Percentiles rank a stretch among this genome's conserved stretches.
Conservation (phyloP, 2,888 invertebrate species). For the Aquatica leii region DNA sequence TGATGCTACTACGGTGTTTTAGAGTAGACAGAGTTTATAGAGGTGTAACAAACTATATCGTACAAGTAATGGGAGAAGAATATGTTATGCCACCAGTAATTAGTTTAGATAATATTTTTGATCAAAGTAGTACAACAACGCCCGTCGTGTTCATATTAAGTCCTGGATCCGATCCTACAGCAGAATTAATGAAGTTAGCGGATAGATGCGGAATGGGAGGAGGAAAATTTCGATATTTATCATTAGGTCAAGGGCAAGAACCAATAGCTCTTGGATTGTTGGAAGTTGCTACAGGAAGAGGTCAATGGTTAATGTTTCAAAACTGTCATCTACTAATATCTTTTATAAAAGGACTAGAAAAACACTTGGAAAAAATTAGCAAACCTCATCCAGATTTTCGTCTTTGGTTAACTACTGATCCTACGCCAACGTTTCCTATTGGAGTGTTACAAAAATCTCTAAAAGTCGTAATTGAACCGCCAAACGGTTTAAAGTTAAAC, state of each 20-base stretch:
- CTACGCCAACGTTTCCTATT: slow-evolving; percentile 86
- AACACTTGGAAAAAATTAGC: slow-evolving; percentile 78
- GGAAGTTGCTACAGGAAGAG: slow-evolving; percentile 74
- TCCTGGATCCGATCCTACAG: slow-evolving; percentile 93
- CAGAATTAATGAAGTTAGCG: slow-evolving; percentile 82
- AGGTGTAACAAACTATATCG: slow-evolving; percentile 85
- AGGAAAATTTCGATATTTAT: slow-evolving; percentile 85
- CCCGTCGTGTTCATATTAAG: slow-evolving; percentile 94
- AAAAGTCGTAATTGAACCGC: slow-evolving; percentile 91
- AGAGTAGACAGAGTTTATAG: slow-evolving; percentile 88
- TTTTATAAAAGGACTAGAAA: slow-evolving; percentile 84
- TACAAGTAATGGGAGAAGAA: slow-evolving; percentile 83
- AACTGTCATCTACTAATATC: slow-evolving; percentile 87
- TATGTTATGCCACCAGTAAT: slow-evolving; percentile 89
- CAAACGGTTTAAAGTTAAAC: slow-evolving; percentile 89
- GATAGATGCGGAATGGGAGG: slow-evolving; percentile 74
- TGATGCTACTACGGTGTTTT: slow-evolving; percentile 90
- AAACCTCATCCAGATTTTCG: slow-evolving; percentile 91
- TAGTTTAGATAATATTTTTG: slow-evolving; percentile 83
- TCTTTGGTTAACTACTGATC: slow-evolving; percentile 92
- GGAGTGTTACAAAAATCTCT: slow-evolving; percentile 79
- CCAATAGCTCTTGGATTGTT: slow-evolving; percentile 77
- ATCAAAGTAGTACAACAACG: slow-evolving; percentile 82
- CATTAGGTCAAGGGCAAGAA: slow-evolving; percentile 94
- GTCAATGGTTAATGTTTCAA: slow-evolving; percentile 92